Percentiles rank a stretch among this genome's conserved stretches.
Conservation (phyloP, 2,888 invertebrate genomes). For the Scrobipalpa atriplicella region DNA sequence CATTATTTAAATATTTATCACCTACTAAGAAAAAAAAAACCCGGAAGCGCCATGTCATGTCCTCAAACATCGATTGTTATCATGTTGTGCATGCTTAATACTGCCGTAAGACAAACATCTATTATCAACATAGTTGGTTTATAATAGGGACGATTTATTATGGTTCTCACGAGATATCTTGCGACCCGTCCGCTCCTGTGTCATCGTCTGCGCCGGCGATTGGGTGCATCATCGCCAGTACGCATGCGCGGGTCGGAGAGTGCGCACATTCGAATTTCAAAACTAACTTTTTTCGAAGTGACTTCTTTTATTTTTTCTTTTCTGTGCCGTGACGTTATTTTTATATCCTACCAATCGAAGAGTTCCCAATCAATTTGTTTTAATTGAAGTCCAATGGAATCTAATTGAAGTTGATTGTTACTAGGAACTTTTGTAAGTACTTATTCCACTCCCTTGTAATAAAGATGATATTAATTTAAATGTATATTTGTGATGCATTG, state of each 20-base stretch:
- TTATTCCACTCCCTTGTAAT: not conserved
- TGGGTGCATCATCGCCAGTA: constrained; percentile 66
- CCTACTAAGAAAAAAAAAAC: not conserved
- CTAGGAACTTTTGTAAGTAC: constrained; percentile 14
- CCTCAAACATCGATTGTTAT: constrained; percentile 9
- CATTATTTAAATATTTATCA: no score
- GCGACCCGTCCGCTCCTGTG: constrained; percentile 51
- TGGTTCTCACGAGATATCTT: constrained; percentile 59
- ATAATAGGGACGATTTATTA: constrained; percentile 43
- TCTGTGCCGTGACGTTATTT: not conserved
- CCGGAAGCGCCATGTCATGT: constrained; percentile 14
- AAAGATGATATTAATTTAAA: not conserved
- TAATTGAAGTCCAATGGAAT: constrained; percentile 10
- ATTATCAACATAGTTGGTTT: constrained; percentile 8
- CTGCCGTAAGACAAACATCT: constrained; percentile 15
- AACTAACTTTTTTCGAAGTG: constrained; percentile 3
- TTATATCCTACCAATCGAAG: not conserved
- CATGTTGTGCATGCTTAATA: not conserved
- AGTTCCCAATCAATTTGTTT: not conserved
- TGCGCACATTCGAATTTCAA: constrained; percentile 42
- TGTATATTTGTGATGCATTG: not conserved
- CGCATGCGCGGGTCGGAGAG: constrained; percentile 54
- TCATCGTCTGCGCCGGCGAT: constrained; percentile 44
- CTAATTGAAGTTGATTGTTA: not conserved
- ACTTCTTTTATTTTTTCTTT: not conserved